Base-by-base conservation (phyloP, 2,888 invertebrate genomes). In the Melanophora roralis region DNA sequence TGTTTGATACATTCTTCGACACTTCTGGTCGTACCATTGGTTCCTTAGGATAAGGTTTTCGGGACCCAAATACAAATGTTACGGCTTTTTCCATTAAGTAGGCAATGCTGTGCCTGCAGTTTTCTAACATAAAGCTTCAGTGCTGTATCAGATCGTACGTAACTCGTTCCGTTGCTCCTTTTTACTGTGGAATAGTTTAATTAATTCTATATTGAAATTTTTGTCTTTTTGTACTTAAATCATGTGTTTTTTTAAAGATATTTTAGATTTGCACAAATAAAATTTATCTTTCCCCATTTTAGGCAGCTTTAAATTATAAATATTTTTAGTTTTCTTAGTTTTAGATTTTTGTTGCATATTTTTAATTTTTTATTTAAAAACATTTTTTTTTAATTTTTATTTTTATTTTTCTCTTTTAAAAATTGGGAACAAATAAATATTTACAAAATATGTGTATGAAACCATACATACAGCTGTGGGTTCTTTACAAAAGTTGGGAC, bases 401-500 rank as follows among this genome's bases (percentile, higher is more conserved):
- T 57, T 43, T 78, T 69, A 71, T 40, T 72, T 77, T 68, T 81
- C 57, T 38, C 16, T 60, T 76, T 78, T 64, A 81, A 78, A 68
- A 16, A 57, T 79, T 68, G 68, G 47, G 69, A 62, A 47, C 60
- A 47, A 67, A 72, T 43, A 34, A 67, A 75, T 67, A 60, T 38
- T 51, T 36, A 78, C 73, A 59, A 78, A n/a, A n/a, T n/a, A 49
- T 74, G 40, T 73, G 34, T 74, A 65, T 36, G 16, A n/a, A 73
- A 45, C 9, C 51, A 71, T 62, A 72, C 69, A 80, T 59, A 75
- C 91, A 93, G 92, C 92, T 88, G 91, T 92, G 89, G 90, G 92
- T 89, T 89, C 90, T 88, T 91, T 92, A 86, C 92, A 92, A 90
- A 90, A 88, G 88, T 85, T 90, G 86, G 88, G 86, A 85, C 88